These are phyloP conservation scores for Ephestia elutella DNA, from an alignment of 1,140 invertebrate genomes.

Conservation along the genomic window DNA sequence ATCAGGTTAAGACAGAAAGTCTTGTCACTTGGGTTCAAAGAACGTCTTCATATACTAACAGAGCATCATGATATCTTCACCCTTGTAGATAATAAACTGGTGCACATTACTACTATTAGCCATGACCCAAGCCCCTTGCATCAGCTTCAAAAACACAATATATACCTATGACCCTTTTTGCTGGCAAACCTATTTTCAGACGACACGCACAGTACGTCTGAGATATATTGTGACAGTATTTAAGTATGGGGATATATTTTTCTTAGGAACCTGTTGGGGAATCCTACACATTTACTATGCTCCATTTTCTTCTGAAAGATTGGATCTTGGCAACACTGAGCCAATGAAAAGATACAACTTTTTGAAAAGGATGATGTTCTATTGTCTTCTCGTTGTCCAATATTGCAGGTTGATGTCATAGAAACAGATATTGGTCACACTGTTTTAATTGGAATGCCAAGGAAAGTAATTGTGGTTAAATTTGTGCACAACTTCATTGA, in stretches of 20 bases:
- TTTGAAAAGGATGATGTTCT: neutral
- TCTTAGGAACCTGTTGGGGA: neutral
- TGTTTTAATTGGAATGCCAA: neutral
- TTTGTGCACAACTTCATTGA: neutral
- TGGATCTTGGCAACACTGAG: neutral
- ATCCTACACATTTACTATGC: neutral
- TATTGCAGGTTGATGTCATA: neutral
- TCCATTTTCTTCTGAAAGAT: neutral
- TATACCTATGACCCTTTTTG: neutral
- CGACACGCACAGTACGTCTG: neutral
- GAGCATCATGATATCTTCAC: neutral
- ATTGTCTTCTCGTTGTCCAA: neutral
- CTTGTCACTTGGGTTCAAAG: neutral
- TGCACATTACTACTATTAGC: neutral
- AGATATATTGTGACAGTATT: neutral
- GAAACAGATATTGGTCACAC: neutral
- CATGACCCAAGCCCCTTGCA: neutral
- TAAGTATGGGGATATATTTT: neutral
- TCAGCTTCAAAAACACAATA: neutral
- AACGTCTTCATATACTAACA: neutral
- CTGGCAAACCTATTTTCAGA: neutral
- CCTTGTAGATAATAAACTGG: neutral
- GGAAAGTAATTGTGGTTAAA: neutral
- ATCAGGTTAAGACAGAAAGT: neutral
- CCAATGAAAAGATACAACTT: neutral